phyloP scores from a whole-genome alignment of 2,888 invertebrate genomes.

The Diarsia brunnea region DNA sequence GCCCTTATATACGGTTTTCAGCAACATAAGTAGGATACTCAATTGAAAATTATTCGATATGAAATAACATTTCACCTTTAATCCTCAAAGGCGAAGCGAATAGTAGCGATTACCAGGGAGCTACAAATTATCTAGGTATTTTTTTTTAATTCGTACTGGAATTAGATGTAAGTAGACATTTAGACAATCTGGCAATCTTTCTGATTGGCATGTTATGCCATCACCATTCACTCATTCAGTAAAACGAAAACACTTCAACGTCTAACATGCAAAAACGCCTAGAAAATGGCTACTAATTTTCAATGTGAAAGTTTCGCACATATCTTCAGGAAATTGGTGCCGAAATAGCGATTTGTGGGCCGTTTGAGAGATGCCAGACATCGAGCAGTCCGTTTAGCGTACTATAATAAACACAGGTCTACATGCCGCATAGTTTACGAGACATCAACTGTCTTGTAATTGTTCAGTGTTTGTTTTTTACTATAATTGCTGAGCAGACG shows the following conservation, averaged over 20 bases:
- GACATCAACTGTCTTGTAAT: slow-evolving; percentile 17
- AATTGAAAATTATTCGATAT: not conserved
- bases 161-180: not conserved
- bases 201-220: slow-evolving; percentile 13
- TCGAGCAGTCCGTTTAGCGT: not conserved
- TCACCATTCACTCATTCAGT: not conserved
- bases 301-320: not conserved
- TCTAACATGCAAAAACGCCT: not conserved
- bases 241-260: not conserved
- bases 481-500: slow-evolving; percentile 21
- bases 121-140: not conserved
- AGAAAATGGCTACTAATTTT: not conserved
- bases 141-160: not conserved
- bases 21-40: not conserved
- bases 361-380: slow-evolving; percentile 49
- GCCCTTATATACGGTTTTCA: not conserved
- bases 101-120: not conserved
- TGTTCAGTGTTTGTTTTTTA: slow-evolving; percentile 35
- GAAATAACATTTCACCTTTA: not conserved
- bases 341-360: slow-evolving; percentile 28
- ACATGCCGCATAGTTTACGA: slow-evolving; percentile 33
- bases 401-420: slow-evolving; percentile 36
- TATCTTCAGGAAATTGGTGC: slow-evolving; percentile 11
- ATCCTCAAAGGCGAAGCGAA: not conserved
- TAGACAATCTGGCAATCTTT: not conserved